Evolutionary conservation across 1,140 invertebrate species (phyloP).

Genomic region (Drosophila sucinea): DNA sequence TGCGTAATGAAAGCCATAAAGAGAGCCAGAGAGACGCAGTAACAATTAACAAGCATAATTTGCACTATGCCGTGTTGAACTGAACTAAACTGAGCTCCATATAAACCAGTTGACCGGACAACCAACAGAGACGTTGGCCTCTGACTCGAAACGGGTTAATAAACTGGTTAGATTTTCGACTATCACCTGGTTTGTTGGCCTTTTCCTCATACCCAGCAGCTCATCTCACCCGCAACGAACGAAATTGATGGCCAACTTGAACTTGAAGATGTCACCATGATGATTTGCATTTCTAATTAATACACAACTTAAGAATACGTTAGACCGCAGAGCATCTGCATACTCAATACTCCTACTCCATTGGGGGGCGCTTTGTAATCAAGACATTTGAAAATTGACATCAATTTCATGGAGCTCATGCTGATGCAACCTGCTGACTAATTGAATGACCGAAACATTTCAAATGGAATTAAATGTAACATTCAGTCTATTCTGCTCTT

Average conservation of each 20-base stretch:
- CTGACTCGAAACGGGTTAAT: slow-evolving; percentile 51
- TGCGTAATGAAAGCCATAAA: slow-evolving; percentile 55
- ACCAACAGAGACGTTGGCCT: slow-evolving; percentile 34
- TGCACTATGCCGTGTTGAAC: not conserved
- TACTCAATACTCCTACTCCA: too few species aligned
- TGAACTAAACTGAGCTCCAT: slow-evolving; percentile 7
- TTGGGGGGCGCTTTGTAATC: slow-evolving; percentile 20
- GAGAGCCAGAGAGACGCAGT: slow-evolving; percentile 33
- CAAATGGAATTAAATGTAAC: slow-evolving; percentile 12
- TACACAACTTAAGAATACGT: slow-evolving; percentile 51
- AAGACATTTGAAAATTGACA: slow-evolving; percentile 26
- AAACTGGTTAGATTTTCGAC: slow-evolving; percentile 50
- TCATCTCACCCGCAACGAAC: slow-evolving; percentile 39
- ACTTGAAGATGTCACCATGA: slow-evolving; percentile 65
- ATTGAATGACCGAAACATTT: slow-evolving; percentile 30
- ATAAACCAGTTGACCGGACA: slow-evolving; percentile 17
- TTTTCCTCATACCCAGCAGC: slow-evolving; percentile 31
- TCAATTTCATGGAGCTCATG: slow-evolving; percentile 26
- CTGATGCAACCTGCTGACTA: slow-evolving; percentile 24
- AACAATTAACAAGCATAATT: slow-evolving; percentile 30
- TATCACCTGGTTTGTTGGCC: slow-evolving; percentile 65
- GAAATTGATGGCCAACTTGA: slow-evolving; percentile 71
- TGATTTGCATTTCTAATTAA: slow-evolving; percentile 74
- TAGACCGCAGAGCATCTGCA: not conserved
- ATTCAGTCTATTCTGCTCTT: not conserved